Conservation (phyloP, 2,888 invertebrate species). For the Brachylomia viminalis region DNA sequence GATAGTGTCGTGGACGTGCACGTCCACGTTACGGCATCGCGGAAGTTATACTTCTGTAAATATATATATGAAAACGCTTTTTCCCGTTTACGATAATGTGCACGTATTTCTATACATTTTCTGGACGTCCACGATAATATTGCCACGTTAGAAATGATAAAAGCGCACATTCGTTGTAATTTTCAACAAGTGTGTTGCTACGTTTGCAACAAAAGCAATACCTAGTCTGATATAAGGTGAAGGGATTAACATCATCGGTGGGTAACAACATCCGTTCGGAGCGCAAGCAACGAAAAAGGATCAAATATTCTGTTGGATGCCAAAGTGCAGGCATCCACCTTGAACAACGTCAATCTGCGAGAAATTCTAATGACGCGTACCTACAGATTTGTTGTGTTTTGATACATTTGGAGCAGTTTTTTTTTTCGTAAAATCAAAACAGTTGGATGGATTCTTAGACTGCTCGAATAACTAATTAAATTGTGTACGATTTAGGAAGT, state of each 20-base stretch:
- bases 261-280: neutral
- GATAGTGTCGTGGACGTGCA: too few species aligned
- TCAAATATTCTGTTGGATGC: constrained; percentile 29
- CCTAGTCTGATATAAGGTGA: neutral
- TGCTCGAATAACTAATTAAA: neutral
- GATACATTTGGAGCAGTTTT: neutral
- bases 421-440: neutral
- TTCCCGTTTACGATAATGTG: too few species aligned
- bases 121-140: too few species aligned
- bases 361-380: constrained; percentile 34
- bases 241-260: constrained; percentile 20
- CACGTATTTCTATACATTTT: too few species aligned
- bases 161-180: neutral
- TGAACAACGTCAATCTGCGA: constrained; percentile 19
- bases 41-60: too few species aligned
- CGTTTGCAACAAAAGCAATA: neutral
- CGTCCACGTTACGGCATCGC: too few species aligned
- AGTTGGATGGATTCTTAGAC: neutral
- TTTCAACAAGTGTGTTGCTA: neutral
- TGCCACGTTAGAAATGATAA: too few species aligned
- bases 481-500: neutral
- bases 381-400: constrained; percentile 2
- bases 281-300: constrained; percentile 20
- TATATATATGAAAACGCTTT: too few species aligned
- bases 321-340: constrained; percentile 21